Evolutionary conservation across 1,140 invertebrate species (phyloP), one percentile per base, ranked within the genome.

Genomic region (Scaptomyza hsui): DNA sequence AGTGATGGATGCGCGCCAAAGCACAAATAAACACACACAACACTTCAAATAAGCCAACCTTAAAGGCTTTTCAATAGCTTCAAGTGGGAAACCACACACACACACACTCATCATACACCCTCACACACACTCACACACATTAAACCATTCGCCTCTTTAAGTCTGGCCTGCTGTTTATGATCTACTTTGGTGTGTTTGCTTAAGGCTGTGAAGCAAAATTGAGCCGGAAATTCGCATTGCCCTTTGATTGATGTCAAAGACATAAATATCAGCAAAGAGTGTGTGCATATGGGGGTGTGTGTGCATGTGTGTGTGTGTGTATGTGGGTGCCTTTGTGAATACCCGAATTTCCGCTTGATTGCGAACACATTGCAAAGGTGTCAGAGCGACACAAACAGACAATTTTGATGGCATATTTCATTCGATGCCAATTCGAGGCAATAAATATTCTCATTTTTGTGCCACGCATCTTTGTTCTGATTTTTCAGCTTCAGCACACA

Each of bases 381-480:
- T 81, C 78, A 78, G 41, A 48, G 18, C 45, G 62, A 70, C 32
- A 68, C 82, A 86, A 59, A 48, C 82, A 86, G 75, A 88, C 82
- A 75, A 82, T 88, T 86, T 75, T 82, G 82, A 82, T 78, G 63
- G 74, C 78, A 75, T 88, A 88, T 86, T 86, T 86, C 78, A 86
- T 81, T 86, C 68, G 77, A 75, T 64, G 82, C 69, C 82, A 77
- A 73, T 70, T 55, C 44, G 12, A 10, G 67, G 52, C 81, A 86
- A 86, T 86, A 86, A 86, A 86, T 86, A 77, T 86, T 81, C 32
- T 73, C 67, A 56, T 75, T 60, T 44, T 56, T 51, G 57, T 59
- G 51, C 18, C 4, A 18, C 24, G 64, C 48, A 64, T 67, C 48
- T 70, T 65, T 69, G 60, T 45, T 47, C 44, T 75, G 59, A 56